phyloP scores from a whole-genome alignment of 2,113 vertebrate species.

The Hipposideros armiger region DNA sequence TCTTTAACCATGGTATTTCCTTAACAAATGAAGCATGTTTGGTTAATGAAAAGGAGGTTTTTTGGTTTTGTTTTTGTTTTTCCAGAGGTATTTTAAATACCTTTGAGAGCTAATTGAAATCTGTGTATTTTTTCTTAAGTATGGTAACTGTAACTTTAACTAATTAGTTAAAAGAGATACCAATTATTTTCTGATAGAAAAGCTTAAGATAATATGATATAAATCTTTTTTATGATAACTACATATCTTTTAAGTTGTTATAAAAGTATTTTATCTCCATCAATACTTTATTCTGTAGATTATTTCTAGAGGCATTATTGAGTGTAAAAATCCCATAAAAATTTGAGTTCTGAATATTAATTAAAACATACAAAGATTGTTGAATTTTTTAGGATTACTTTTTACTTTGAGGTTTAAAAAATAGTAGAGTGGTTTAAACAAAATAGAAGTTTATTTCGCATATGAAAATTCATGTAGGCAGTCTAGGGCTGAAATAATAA shows the following conservation, averaged over 20 bases:
- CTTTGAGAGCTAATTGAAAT: constrained; percentile 1
- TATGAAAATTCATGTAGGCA: neutral
- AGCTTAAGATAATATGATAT: neutral
- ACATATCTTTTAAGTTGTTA: neutral
- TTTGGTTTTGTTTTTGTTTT: neutral
- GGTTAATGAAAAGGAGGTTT: neutral
- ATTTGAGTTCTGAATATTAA: neutral
- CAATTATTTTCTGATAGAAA: constrained; percentile 9
- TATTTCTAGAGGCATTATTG: neutral
- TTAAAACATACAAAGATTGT: neutral
- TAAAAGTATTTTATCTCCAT: neutral
- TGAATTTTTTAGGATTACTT: neutral
- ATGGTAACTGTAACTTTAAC: neutral
- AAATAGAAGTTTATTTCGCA: neutral
- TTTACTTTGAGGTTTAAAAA: neutral
- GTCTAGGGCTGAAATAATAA: neutral
- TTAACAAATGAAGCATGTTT: neutral
- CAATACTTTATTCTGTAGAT: neutral
- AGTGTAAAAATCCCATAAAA: neutral
- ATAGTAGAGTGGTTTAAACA: neutral
- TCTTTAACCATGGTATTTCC: neutral
- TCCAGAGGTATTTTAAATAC: constrained; percentile 3
- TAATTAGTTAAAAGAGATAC: neutral
- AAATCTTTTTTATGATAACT: neutral
- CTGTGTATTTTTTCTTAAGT: constrained; percentile 5